phyloP scores from a whole-genome alignment of 2,113 vertebrate species.

The Chionis minor region DNA sequence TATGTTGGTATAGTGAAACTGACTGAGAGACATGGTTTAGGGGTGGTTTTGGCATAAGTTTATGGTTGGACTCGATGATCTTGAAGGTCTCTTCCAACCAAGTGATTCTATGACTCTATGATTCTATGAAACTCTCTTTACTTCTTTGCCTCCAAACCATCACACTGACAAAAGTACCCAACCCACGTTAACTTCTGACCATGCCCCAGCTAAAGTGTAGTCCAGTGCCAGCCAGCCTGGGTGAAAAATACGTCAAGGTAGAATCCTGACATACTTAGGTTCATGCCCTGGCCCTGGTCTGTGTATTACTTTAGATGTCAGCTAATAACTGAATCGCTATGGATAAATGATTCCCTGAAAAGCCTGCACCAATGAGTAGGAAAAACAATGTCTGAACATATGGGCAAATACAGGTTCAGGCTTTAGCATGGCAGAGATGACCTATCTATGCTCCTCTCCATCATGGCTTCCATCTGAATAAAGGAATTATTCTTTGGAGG shows the following conservation, averaged over 20 bases:
- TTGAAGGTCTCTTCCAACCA: no score
- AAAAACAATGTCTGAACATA: background rate
- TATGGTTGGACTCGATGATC: no score
- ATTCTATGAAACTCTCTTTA: background rate
- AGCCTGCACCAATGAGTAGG: accelerated
- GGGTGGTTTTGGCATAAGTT: no score
- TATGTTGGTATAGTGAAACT: no score
- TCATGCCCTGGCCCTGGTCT: background rate
- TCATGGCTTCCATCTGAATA: background rate
- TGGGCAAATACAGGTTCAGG: background rate
- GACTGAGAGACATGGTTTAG: no score
- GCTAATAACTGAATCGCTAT: background rate
- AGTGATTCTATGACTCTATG: no score
- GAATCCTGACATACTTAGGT: background rate
- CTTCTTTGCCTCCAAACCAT: background rate
- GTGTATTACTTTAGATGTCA: background rate
- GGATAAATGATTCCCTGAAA: background rate
- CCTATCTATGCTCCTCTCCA: background rate
- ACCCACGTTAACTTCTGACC: background rate
- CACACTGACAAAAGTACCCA: background rate
- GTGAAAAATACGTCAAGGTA: background rate
- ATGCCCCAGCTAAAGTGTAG: background rate
- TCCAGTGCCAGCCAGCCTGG: background rate
- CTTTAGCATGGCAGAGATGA: background rate
- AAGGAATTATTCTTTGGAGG: background rate